phyloP scores from a whole-genome alignment of 1,140 invertebrate species.

The Macrosteles quadrilineatus region DNA sequence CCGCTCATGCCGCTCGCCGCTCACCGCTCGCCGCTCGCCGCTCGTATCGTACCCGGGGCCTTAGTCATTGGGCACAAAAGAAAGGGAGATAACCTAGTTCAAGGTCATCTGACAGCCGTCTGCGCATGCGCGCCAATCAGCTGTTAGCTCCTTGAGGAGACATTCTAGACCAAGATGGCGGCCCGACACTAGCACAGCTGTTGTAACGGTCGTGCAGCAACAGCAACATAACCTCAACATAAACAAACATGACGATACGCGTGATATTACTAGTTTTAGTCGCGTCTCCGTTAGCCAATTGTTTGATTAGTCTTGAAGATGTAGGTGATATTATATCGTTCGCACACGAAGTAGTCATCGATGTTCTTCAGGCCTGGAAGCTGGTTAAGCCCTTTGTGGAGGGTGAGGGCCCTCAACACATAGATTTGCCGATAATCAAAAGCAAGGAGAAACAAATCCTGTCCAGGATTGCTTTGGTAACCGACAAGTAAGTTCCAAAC shows the following conservation, averaged over 20 bases:
- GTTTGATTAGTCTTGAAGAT: slow-evolving; percentile 51
- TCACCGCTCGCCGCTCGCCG: no score
- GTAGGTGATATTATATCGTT: slow-evolving; percentile 62
- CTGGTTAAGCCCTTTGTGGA: slow-evolving; percentile 53
- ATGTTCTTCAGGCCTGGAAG: slow-evolving; percentile 62
- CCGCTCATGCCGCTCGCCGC: no score
- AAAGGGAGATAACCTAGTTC: slow-evolving; percentile 11
- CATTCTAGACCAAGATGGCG: background rate
- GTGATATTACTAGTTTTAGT: slow-evolving; percentile 16
- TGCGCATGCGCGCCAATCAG: slow-evolving; percentile 16
- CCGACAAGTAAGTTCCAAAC: slow-evolving; percentile 39
- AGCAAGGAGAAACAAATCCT: slow-evolving; percentile 58
- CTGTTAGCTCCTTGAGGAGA: slow-evolving; percentile 1
- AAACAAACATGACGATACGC: background rate
- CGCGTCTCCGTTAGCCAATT: background rate
- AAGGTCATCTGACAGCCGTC: background rate
- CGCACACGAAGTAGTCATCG: slow-evolving; percentile 59
- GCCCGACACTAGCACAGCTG: slow-evolving; percentile 13
- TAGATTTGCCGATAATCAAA: slow-evolving; percentile 59
- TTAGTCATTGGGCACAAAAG: slow-evolving; percentile 24
- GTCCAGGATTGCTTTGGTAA: slow-evolving; percentile 52
- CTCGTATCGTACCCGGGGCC: no score
- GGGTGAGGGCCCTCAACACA: slow-evolving; percentile 54
- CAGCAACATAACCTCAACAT: slow-evolving; percentile 23
- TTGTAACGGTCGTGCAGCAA: background rate